Base-by-base conservation (phyloP, 2,113 vertebrate species). In the Micronycteris hirsuta region DNA sequence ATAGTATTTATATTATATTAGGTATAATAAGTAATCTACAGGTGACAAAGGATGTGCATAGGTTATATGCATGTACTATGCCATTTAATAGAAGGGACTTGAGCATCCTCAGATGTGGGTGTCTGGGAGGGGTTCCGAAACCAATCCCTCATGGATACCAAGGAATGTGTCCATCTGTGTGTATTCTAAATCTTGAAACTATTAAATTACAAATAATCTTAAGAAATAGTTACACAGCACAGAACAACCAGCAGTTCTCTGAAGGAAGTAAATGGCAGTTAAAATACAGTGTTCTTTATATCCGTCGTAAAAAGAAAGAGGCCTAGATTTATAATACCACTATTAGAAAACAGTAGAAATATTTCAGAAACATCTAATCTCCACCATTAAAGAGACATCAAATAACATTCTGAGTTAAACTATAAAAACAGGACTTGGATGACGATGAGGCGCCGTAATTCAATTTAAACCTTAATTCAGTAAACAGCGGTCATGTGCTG, bases 261-360 rank as follows among this genome's bases (percentile, higher is more conserved):
- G 12, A 73, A 24, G 26, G 84, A 82, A 68, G 33, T 33, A 89
- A 68, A 45, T 24, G 81, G 24, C 26, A 68, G 17, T 68, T 86
- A 95, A 95, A 86, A 88, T 74, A 74, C 28, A 58, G 36, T 77
- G 38, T 91, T 81, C 38, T 86, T 82, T 76, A 41, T 65, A 67
- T 80, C 45, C 38, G 14, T 89, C 93, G 33, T 54, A 85, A 80
- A 93, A 52, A 47, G 47, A 89, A 89, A 74, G 12, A 31, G 17
- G 28, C 43, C 77, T 74, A 84, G 7, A 86, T 84, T 93, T 86
- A 45, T 33, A 82, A 68, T 36, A 56, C 16, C 38, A 22, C 68
- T 28, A 9, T 93, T 81, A 83, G 20, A 17, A 67, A 95, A 63
- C 6, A 74, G 43, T 24, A 81, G 49, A 19, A 54, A 5, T 43